Evolutionary conservation across 2,113 vertebrate genomes (phyloP), one percentile per base, ranked within the genome.

Genomic region (Coptodon rendalli): DNA sequence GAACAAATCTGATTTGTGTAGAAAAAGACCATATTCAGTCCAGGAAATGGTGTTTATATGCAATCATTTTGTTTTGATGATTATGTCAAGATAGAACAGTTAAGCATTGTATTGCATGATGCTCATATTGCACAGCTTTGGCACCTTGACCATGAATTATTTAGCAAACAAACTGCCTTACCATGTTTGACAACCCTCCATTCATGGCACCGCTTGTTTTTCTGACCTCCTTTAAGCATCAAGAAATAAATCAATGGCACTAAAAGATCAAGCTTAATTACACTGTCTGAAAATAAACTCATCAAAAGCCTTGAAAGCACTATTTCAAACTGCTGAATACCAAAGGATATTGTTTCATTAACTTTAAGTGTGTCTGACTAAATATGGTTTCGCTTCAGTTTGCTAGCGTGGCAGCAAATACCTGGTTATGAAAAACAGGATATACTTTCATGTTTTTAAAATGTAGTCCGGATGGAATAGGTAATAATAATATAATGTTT

Each of bases 271-370:
- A 81, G 34, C 2, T 56, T 19, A 40, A 57, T 57, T 57, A 43
- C 22, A 43, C 38, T 19, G 9, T 40, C 14, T 81, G n/a, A 7
- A 57, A 81, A 81, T 43, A 24, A 27, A 9, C 34, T 38, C 38
- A 40, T 56, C 52, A 40, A n/a, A 81, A 24, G 79, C 53, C 34
- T 5, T 17, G n/a, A 17, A 9, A 24, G 13, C 17, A 13, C n/a
- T 12, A 7, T 57, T 57, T 57, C 14, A 27, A 10, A 73, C 68
- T 29, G 68, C 68, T 76, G 71, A 36, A n/a, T 36, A 19, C 27
- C 24, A 76, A 40, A 81, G 22, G 52, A 40, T 11, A 57, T 56
- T 40, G 52, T 56, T 80, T 80, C 34, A 40, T 56, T 81, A 40
- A 40, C 34, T 43, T 27, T 43, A 56, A 56, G 50, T 6, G 9